These are phyloP conservation scores for Acheta domesticus DNA, from an alignment of 2,888 invertebrate genomes.

Conservation along the genomic window DNA sequence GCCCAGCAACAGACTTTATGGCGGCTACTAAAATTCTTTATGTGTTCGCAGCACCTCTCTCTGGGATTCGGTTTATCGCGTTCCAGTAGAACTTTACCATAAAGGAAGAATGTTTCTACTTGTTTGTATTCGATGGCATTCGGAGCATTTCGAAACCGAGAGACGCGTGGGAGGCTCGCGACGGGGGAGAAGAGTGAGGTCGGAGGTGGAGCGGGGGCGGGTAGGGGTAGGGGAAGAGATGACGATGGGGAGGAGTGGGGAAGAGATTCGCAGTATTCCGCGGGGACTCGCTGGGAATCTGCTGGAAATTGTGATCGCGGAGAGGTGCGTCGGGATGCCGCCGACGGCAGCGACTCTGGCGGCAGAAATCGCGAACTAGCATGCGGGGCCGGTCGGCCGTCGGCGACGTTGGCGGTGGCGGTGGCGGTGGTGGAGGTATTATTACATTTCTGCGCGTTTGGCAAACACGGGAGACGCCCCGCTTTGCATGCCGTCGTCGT, in stretches of 20 bases:
- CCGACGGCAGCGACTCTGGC: not conserved
- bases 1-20: not conserved
- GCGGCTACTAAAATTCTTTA: not conserved
- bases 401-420: no score
- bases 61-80: conserved; percentile 9
- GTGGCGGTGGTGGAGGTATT: not conserved
- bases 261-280: conserved; percentile 6
- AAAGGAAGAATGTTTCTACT: conserved; percentile 10
- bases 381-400: not conserved
- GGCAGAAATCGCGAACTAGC: not conserved
- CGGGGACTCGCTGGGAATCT: not conserved
- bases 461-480: no score
- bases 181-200: not conserved
- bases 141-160: conserved; percentile 5
- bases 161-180: not conserved
- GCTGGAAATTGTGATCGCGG: conserved; percentile 8
- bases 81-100: conserved; percentile 4
- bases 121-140: conserved; percentile 18
- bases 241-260: not conserved
- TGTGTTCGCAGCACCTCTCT: not conserved
- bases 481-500: no score
- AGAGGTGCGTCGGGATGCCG: not conserved
- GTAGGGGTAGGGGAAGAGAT: not conserved
- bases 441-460: not conserved
- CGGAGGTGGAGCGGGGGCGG: not conserved